Conservation (phyloP, 2,888 invertebrate genomes). For the Clistopyga incitator region DNA sequence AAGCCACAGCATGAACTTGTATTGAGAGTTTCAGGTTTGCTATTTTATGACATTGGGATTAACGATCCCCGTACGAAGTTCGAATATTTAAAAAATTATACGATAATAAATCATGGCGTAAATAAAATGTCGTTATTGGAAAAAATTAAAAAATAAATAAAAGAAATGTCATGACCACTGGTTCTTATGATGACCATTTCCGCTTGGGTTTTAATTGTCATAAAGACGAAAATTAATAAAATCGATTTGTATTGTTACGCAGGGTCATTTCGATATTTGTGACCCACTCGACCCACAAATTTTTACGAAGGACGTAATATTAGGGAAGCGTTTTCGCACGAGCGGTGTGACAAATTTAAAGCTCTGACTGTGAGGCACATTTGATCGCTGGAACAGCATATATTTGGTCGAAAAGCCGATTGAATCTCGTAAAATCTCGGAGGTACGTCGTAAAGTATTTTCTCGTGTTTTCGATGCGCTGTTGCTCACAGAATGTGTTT, state of each 20-base stretch:
- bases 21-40: neutral
- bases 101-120: too few species aligned
- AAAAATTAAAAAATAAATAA: too few species aligned
- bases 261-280: too few species aligned
- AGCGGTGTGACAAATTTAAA: slow-evolving; percentile 9
- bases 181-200: too few species aligned
- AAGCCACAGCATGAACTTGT: neutral
- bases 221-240: too few species aligned
- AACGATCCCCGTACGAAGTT: neutral
- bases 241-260: too few species aligned
- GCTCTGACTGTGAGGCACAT: slow-evolving; percentile 3
- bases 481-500: slow-evolving; percentile 69
- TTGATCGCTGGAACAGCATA: slow-evolving; percentile 49
- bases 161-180: too few species aligned
- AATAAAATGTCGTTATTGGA: too few species aligned
- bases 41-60: neutral
- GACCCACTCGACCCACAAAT: too few species aligned
- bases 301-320: neutral
- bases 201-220: too few species aligned
- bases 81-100: neutral
- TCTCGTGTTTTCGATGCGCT: slow-evolving; percentile 22
- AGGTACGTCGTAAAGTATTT: slow-evolving; percentile 49
- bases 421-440: slow-evolving; percentile 69
- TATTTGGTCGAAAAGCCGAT: slow-evolving; percentile 45
- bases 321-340: slow-evolving; percentile 1